Evolutionary conservation across 2,113 vertebrate species (phyloP).

Genomic region (Ginglymostoma cirratum): DNA sequence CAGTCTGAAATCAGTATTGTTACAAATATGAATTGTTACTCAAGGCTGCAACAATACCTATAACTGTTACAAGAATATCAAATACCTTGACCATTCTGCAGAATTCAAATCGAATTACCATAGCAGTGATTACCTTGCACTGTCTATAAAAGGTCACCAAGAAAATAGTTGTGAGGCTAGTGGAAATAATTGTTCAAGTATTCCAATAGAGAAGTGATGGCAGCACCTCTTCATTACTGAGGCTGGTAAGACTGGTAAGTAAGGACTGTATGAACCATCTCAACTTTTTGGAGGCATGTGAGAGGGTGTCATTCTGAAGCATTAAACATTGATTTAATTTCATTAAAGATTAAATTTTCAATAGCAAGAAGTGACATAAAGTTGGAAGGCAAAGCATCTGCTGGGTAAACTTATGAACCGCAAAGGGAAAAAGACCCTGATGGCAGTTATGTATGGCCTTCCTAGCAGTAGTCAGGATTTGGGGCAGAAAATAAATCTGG

Average conservation of each 20-base stretch:
- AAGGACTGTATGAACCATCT: neutral
- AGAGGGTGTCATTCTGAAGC: neutral
- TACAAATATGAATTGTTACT: neutral
- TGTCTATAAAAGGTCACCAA: neutral
- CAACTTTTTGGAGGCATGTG: neutral
- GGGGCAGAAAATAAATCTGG: too few relatives aligned
- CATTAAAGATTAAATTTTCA: too few relatives aligned
- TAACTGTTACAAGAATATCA: neutral
- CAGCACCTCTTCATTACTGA: neutral
- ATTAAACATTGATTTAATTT: neutral
- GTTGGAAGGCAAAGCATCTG: too few relatives aligned
- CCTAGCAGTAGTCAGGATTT: too few relatives aligned
- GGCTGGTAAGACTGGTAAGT: neutral
- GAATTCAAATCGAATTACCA: neutral
- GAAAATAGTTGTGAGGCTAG: neutral
- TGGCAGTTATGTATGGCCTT: too few relatives aligned
- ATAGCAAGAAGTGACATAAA: too few relatives aligned
- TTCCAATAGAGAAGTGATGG: neutral
- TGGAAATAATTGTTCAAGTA: neutral
- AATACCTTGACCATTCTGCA: neutral
- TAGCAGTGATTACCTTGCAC: neutral
- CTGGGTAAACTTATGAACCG: too few relatives aligned
- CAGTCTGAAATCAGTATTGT: neutral
- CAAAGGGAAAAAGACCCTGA: too few relatives aligned
- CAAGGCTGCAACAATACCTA: neutral